Percentiles rank a stretch among this genome's conserved stretches.
phyloP scores from a whole-genome alignment of 2,888 invertebrate species.

The Calephelis perditalis region DNA sequence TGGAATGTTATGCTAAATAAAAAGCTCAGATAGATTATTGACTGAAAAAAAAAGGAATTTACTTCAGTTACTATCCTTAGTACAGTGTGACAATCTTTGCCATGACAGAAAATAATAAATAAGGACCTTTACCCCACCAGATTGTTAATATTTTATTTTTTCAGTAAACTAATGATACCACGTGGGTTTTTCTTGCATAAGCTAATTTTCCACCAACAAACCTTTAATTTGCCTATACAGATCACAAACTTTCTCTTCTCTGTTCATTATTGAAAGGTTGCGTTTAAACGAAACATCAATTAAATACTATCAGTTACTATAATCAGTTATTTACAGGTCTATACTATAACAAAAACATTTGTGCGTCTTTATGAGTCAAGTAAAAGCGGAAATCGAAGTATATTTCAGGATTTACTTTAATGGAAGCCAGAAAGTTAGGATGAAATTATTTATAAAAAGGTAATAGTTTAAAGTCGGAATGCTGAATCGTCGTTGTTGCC shows the following conservation, averaged over 20 bases:
- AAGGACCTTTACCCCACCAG: slow-evolving; percentile 1
- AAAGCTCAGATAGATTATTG: slow-evolving; percentile 11
- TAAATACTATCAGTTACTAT: slow-evolving; percentile 8
- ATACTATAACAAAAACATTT: slow-evolving; percentile 2
- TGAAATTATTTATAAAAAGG: too few relatives aligned
- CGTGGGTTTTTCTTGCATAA: slow-evolving; percentile 9
- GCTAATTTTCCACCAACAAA: slow-evolving; percentile 7
- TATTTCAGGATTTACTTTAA: too few relatives aligned
- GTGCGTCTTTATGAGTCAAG: slow-evolving; percentile 3
- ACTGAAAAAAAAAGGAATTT: slow-evolving; percentile 11
- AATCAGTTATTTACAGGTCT: slow-evolving; percentile 3
- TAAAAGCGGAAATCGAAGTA: slow-evolving; percentile 4
- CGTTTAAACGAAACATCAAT: slow-evolving; percentile 5
- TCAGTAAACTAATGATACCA: slow-evolving; percentile 10
- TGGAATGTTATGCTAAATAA: slow-evolving; percentile 13
- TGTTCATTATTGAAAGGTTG: slow-evolving; percentile 1
- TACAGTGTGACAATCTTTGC: slow-evolving; percentile 11
- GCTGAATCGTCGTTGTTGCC: too few relatives aligned
- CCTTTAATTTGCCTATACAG: background rate
- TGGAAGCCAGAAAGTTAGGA: too few relatives aligned
- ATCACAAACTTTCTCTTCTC: background rate
- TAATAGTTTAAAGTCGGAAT: too few relatives aligned
- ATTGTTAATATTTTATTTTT: slow-evolving; percentile 14
- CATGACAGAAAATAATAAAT: slow-evolving; percentile 11
- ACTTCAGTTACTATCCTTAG: slow-evolving; percentile 11